Evolutionary conservation across 2,113 vertebrate genomes (phyloP), one percentile per base, ranked within the genome.

Genomic region (Paedocypris sp.): DNA sequence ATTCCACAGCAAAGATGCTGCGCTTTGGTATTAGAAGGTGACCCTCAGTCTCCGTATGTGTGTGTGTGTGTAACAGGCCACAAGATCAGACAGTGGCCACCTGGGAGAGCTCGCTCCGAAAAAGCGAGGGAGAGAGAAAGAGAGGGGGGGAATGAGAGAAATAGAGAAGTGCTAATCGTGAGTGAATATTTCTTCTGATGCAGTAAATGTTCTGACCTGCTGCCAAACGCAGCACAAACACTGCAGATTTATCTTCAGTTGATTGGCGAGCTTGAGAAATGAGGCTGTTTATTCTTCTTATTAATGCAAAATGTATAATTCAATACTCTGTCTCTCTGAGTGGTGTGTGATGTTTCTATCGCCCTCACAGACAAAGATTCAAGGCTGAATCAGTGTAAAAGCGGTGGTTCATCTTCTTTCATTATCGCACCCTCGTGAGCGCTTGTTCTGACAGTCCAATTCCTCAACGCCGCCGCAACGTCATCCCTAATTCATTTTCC

Each of bases 401-500:
- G 71, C 58, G 52, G 23, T 32, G 59, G 70, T 78, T 72, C 70
- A 77, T 76, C 77, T 49, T 68, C 66, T 71, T 77, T 75, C 77
- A 80, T 80, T 81, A 82, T 79, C 48, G 20, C 50, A 59, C 72
- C 42, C 49, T 70, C 56, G 51, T 62, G 73, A 65, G 60, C 76
- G 68, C 64, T 67, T 67, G 39, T 73, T 53, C 41, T 78, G 81
- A 81, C 80, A 82, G 72, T 69, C 62, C 73, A 77, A 81, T 83
- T 82, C 75, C 72, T 84, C 81, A 83, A 47, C 47, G 52, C 54
- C 62, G 67, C 76, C 77, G 45, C 66, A 52, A 59, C 68, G 65
- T 76, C 72, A 73, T 75, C 67, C 75, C 79, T 78, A 81, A 82
- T 80, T 81, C 73, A 77, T 77, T 81, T 81, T 76, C 67, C 69